Evolutionary conservation across 2,113 vertebrate species (phyloP).

Genomic region (Ctenodactylus gundi): DNA sequence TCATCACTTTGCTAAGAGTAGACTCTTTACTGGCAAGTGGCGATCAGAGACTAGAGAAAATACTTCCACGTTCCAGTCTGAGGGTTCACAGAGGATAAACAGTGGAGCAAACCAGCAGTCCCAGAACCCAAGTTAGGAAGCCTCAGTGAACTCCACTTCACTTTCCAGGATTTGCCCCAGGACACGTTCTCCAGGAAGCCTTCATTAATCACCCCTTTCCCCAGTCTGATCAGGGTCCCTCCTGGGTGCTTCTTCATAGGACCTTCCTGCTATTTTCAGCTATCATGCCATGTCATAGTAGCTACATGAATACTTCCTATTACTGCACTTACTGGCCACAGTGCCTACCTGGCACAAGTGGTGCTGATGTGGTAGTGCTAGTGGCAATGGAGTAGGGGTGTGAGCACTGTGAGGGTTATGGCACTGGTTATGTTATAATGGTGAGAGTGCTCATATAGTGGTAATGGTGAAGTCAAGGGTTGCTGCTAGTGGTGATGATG

Average conservation of each 20-base stretch:
- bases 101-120: background rate
- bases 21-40: background rate
- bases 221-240: background rate
- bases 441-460: too few species aligned
- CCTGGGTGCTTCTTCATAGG: background rate
- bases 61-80: background rate
- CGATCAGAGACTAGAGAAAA: background rate
- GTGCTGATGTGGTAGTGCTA: fast-evolving
- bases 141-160: background rate
- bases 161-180: background rate
- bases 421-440: too few species aligned
- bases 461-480: background rate
- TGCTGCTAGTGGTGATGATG: background rate
- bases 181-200: background rate
- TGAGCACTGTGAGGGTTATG: background rate
- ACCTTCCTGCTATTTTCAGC: background rate
- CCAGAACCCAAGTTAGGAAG: background rate
- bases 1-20: background rate
- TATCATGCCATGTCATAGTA: background rate
- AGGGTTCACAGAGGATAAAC: background rate
- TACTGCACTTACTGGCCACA: background rate
- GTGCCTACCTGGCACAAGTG: too few species aligned
- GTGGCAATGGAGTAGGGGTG: too few species aligned
- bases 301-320: background rate
- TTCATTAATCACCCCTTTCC: background rate